Conservation (phyloP, 2,797 vertebrate species). For the Tolypeutes matacus region DNA sequence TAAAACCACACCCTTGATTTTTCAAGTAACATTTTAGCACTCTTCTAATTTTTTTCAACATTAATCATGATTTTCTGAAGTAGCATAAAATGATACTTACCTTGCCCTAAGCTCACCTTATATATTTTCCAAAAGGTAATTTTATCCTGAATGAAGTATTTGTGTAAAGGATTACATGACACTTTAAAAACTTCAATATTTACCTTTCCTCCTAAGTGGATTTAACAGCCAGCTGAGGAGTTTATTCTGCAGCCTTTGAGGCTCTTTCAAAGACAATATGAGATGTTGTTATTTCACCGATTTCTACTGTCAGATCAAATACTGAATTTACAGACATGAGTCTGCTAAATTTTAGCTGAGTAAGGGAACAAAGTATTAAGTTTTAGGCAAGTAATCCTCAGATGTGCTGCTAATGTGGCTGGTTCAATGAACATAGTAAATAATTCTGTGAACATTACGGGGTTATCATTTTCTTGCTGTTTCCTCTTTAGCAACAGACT, state of each 20-base stretch:
- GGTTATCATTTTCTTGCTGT: fast-evolving
- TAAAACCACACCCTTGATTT: neutral
- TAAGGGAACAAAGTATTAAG: fast-evolving
- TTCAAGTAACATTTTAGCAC: neutral
- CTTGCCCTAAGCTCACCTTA: neutral
- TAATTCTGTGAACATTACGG: fast-evolving
- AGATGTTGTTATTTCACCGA: neutral
- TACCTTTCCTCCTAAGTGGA: neutral
- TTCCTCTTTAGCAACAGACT: fast-evolving
- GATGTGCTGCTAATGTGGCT: neutral
- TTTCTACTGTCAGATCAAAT: fast-evolving
- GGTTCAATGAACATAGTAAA: neutral
- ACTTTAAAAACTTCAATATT: neutral
- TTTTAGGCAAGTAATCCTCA: neutral
- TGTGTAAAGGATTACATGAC: neutral
- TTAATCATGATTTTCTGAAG: slow-evolving; percentile 31
- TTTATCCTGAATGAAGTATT: fast-evolving
- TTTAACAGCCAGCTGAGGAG: neutral
- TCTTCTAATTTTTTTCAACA: neutral
- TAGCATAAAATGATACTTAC: neutral
- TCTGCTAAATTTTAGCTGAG: fast-evolving
- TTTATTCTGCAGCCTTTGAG: neutral
- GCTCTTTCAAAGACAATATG: neutral
- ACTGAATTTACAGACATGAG: fast-evolving
- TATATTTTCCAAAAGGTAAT: neutral